Conservation (phyloP, 2,888 invertebrate genomes). For the Hirudinaria manillensis region DNA sequence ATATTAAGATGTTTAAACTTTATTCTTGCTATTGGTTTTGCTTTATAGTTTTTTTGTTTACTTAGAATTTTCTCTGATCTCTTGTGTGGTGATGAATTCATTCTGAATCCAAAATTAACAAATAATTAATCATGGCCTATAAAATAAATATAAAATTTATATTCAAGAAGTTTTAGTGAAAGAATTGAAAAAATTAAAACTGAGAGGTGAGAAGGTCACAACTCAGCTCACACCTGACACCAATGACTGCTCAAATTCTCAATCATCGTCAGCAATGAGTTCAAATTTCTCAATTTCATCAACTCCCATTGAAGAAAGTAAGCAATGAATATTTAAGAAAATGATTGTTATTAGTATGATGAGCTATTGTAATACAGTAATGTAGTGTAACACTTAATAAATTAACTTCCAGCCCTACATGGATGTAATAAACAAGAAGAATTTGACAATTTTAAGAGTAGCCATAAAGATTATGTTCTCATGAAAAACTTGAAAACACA, state of each 20-base stretch:
- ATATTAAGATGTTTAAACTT: no score
- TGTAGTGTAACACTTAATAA: background rate
- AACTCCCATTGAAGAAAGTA: background rate
- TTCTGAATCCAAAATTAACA: no score
- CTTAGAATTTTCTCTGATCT: no score
- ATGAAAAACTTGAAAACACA: constrained; percentile 5
- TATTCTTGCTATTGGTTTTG: no score
- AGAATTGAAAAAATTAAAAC: constrained; percentile 4
- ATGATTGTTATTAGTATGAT: no score
- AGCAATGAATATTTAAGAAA: no score
- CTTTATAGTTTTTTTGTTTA: no score
- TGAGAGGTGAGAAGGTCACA: background rate
- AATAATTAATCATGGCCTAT: no score
- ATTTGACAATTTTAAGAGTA: constrained; percentile 2
- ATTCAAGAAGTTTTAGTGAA: background rate
- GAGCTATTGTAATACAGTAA: background rate
- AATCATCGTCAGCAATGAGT: background rate
- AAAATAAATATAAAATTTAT: no score
- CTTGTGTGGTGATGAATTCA: no score
- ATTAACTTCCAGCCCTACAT: background rate
- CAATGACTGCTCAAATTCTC: background rate
- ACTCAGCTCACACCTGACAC: no score
- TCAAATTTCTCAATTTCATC: background rate
- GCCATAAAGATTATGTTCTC: background rate
- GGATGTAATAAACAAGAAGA: background rate